A percentile compares a stretch with the other conserved stretches of the same genome.
phyloP scores from a whole-genome alignment of 2,888 invertebrate species.

The Zaprionus bogoriensis region DNA sequence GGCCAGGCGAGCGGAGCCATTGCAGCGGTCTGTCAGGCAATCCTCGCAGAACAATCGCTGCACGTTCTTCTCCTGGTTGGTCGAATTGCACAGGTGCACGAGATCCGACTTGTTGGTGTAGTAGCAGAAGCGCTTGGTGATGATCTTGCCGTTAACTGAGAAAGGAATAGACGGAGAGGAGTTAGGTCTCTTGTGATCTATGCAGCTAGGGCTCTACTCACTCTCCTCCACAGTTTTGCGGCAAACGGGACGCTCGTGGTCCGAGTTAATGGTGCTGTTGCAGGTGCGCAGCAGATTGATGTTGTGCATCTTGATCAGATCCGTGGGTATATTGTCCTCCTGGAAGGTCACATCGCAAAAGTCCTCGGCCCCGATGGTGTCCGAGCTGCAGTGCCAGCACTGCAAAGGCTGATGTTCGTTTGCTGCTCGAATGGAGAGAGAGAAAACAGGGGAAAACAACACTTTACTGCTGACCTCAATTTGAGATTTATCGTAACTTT shows the following conservation, averaged over 20 bases:
- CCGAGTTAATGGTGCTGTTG: conserved; percentile 79
- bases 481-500: not conserved
- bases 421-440: conserved; percentile 10
- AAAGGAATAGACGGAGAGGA: too few species aligned
- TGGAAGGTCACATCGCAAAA: conserved; percentile 79
- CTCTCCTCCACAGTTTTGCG: conserved; percentile 81
- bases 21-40: conserved; percentile 78
- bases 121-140: conserved; percentile 81
- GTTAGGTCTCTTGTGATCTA: too few species aligned
- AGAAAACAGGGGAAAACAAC: not conserved
- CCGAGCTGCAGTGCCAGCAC: conserved; percentile 82
- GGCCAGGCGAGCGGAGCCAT: conserved; percentile 57
- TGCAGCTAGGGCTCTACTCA: conserved; percentile 40
- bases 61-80: conserved; percentile 75
- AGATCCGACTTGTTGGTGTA: conserved; percentile 81
- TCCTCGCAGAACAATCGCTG: conserved; percentile 78
- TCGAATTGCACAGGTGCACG: conserved; percentile 72
- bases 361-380: conserved; percentile 79
- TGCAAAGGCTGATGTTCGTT: conserved; percentile 59
- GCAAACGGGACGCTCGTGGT: conserved; percentile 80
- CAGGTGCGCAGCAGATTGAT: conserved; percentile 75
- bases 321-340: conserved; percentile 76
- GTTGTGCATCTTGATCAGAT: conserved; percentile 71
- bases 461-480: conserved; percentile 41
- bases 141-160: conserved; percentile 73